Percentiles rank a stretch among this genome's conserved stretches.
phyloP scores from a whole-genome alignment of 53 echinoderm and acorn worm genomes.

The Arbacia lixula region DNA sequence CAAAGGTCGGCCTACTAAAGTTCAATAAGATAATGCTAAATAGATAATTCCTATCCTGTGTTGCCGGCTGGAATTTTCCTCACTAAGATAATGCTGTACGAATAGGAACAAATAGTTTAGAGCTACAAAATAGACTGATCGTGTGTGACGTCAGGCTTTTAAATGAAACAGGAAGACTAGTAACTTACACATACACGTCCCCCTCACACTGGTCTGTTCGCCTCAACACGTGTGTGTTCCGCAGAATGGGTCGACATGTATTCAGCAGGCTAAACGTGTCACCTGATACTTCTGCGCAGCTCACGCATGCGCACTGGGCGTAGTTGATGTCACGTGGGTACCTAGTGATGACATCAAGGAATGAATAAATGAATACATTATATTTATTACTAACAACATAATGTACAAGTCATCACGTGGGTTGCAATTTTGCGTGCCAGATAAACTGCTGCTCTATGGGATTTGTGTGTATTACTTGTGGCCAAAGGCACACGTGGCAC shows the following conservation, averaged over 20 bases:
- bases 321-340: slow-evolving; percentile 26
- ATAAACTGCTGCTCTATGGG: no score
- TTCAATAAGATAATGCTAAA: not conserved
- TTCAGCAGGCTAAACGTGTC: not conserved
- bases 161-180: no score
- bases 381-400: no score
- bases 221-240: slow-evolving; percentile 1
- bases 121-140: not conserved
- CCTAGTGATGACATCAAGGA: no score
- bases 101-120: not conserved
- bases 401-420: no score
- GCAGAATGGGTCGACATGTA: not conserved
- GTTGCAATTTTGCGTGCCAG: no score
- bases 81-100: not conserved
- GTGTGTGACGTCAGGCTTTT: no score
- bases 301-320: slow-evolving; percentile 18
- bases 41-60: no score
- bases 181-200: slow-evolving; percentile 21
- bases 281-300: not conserved
- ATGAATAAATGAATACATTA: no score
- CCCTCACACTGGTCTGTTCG: not conserved
- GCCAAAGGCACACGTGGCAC: no score
- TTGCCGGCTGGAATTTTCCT: not conserved
- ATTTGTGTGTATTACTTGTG: no score
- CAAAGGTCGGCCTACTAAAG: no score